Conservation (phyloP, 2,888 invertebrate species). For the Rotaria socialis region DNA sequence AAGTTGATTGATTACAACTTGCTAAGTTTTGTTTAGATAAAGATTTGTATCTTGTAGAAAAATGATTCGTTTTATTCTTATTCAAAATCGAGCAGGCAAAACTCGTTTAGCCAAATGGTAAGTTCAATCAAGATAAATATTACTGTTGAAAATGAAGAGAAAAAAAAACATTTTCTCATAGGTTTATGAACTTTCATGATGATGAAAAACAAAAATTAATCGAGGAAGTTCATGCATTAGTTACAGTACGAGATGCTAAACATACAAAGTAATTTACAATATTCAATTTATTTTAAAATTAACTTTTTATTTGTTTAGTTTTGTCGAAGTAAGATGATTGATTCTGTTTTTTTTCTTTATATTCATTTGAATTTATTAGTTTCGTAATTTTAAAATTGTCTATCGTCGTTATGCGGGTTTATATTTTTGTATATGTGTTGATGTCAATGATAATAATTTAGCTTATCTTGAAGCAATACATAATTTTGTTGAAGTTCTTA, state of each 20-base stretch:
- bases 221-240: slow-evolving; percentile 96
- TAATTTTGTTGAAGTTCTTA: slow-evolving; percentile 97
- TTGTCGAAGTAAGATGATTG: slow-evolving; percentile 81
- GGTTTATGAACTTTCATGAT: slow-evolving; percentile 84
- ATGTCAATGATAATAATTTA: slow-evolving; percentile 96
- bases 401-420: slow-evolving; percentile 96
- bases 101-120: slow-evolving; percentile 99
- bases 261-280: slow-evolving; percentile 72
- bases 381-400: slow-evolving; percentile 98
- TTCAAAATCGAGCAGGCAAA: slow-evolving; percentile 98
- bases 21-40: not conserved
- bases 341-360: not conserved
- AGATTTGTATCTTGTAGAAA: not conserved
- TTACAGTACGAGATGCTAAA: slow-evolving; percentile 96
- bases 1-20: not conserved
- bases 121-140: slow-evolving; percentile 56
- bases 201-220: slow-evolving; percentile 99
- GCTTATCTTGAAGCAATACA: slow-evolving; percentile 98
- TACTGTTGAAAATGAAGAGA: no score
- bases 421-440: slow-evolving; percentile 99
- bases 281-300: not conserved
- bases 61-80: slow-evolving; percentile 95
- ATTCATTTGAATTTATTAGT: slow-evolving; percentile 66
- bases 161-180: not conserved
- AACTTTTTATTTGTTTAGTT: slow-evolving; percentile 58